These are phyloP conservation scores for Philereme transversata DNA, from an alignment of 2,888 invertebrate species.

Conservation along the genomic window DNA sequence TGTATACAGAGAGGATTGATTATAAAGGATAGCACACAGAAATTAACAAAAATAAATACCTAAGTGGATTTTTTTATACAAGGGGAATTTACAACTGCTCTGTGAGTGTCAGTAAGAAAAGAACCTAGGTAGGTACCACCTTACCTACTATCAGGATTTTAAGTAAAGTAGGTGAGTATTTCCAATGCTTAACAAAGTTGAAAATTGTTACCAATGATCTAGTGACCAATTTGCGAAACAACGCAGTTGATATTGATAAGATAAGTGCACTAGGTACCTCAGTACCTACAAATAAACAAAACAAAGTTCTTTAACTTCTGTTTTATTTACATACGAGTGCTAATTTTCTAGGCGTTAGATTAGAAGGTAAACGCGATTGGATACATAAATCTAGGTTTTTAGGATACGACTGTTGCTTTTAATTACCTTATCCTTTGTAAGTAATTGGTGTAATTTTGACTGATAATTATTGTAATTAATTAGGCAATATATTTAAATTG, in stretches of 20 bases:
- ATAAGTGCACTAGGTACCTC: slow-evolving; percentile 1
- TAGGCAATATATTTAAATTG: background rate
- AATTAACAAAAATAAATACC: too few relatives aligned
- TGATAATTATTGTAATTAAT: background rate
- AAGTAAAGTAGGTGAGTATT: too few relatives aligned
- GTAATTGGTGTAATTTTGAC: background rate
- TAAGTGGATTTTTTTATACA: too few relatives aligned
- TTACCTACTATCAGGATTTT: too few relatives aligned
- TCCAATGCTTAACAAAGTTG: too few relatives aligned
- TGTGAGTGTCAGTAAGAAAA: too few relatives aligned
- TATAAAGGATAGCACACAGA: too few relatives aligned
- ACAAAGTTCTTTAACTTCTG: slow-evolving; percentile 18
- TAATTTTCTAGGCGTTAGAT: slow-evolving; percentile 1
- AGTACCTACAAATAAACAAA: slow-evolving; percentile 12
- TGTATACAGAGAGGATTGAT: too few relatives aligned
- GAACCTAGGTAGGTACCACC: too few relatives aligned
- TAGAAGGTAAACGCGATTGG: background rate
- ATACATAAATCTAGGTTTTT: slow-evolving; percentile 21
- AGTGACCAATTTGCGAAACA: slow-evolving; percentile 3
- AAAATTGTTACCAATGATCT: too few relatives aligned
- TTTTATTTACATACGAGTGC: slow-evolving; percentile 13
- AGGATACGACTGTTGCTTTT: slow-evolving; percentile 6
- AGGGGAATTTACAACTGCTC: too few relatives aligned
- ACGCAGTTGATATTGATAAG: slow-evolving; percentile 30
- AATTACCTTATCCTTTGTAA: slow-evolving; percentile 12